Percentiles rank a stretch among this genome's conserved stretches.
Conservation (phyloP, 2,113 vertebrate genomes). For the Caranx ignobilis region DNA sequence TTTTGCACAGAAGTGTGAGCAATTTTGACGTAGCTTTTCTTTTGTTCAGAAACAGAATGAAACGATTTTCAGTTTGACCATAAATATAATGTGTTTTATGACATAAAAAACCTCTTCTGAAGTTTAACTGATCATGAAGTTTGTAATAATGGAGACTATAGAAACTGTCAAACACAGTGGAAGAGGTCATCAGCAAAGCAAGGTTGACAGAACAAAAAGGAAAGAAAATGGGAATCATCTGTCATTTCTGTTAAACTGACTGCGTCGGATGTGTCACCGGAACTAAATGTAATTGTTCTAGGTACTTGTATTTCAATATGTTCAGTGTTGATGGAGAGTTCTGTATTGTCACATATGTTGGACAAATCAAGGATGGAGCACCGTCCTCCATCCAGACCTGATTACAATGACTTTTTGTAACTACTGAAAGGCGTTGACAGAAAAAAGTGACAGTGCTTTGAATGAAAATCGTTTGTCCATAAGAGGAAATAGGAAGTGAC, state of each 20-base stretch:
- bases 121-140: not conserved
- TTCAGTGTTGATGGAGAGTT: not conserved
- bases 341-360: not conserved
- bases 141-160: not conserved
- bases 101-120: not conserved
- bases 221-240: not conserved
- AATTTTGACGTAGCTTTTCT: not conserved
- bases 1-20: not conserved
- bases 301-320: not conserved
- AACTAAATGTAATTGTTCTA: not conserved
- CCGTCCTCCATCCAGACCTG: not conserved
- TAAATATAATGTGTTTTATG: not conserved
- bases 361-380: not conserved
- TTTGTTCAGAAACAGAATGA: not conserved
- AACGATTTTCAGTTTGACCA: not conserved
- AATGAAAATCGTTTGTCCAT: not conserved
- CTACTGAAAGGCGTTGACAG: not conserved
- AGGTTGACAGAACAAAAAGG: not conserved
- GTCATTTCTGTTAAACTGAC: not conserved
- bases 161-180: not conserved
- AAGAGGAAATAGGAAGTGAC: not conserved
- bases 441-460: not conserved
- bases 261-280: not conserved
- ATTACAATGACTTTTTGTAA: not conserved
- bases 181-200: not conserved